phyloP scores from a whole-genome alignment of 2,888 invertebrate genomes.

The Gisinianus flammeolus region DNA sequence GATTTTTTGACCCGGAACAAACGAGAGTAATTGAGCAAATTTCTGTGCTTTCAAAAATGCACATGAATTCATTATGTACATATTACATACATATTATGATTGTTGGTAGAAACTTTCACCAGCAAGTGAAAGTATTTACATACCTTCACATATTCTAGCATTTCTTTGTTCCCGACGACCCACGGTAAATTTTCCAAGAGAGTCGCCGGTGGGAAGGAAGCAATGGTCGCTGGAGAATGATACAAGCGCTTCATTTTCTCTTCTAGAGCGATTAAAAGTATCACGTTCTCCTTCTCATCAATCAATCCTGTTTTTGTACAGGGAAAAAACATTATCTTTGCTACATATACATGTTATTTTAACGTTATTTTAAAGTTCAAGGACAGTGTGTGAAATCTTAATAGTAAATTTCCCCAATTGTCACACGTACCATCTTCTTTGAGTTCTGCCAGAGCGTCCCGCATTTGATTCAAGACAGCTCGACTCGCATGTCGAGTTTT shows the following conservation, averaged over 20 bases:
- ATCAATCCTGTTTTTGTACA: conserved; percentile 64
- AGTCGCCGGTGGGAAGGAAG: conserved; percentile 60
- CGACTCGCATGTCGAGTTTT: conserved; percentile 71
- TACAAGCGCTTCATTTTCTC: conserved; percentile 65
- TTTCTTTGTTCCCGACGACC: conserved; percentile 50
- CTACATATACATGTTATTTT: no score
- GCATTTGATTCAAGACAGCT: conserved; percentile 68
- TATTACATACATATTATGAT: background rate
- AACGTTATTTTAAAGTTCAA: background rate
- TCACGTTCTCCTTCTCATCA: conserved; percentile 68
- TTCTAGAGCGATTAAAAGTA: conserved; percentile 66
- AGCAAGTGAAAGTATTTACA: conserved; percentile 11
- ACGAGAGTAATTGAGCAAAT: conserved; percentile 60
- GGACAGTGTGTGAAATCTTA: background rate
- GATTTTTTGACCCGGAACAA: conserved; percentile 61
- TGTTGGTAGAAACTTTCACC: background rate
- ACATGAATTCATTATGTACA: background rate
- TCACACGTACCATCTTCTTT: conserved; percentile 65
- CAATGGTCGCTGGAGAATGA: conserved; percentile 57
- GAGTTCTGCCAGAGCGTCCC: conserved; percentile 66
- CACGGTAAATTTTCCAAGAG: conserved; percentile 58
- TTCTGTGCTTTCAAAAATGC: conserved; percentile 38
- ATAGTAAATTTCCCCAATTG: no score
- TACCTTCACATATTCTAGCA: conserved; percentile 55
- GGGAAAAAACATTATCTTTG: background rate